These are phyloP conservation scores for Tetramorium parvispinum DNA, from an alignment of 1,140 invertebrate species.

Conservation along the genomic window DNA sequence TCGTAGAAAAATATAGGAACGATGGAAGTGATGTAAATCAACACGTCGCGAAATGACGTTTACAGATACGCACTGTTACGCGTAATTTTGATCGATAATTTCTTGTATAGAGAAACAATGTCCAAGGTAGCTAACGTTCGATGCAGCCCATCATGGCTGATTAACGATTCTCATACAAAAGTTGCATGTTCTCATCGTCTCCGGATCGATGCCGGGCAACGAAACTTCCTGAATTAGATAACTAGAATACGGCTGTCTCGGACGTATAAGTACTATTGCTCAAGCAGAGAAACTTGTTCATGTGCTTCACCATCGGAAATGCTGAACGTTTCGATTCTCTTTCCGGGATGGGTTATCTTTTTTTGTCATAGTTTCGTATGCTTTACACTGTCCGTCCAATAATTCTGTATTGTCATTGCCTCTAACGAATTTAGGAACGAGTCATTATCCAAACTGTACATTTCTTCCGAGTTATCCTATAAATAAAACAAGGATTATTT, in stretches of 20 bases:
- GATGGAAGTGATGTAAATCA: slow-evolving; percentile 64
- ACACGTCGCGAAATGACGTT: slow-evolving; percentile 48
- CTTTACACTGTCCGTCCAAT: slow-evolving; percentile 96
- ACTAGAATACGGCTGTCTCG: slow-evolving; percentile 43
- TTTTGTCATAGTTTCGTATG: slow-evolving; percentile 93
- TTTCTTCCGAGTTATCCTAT: slow-evolving; percentile 95
- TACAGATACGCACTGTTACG: slow-evolving; percentile 18
- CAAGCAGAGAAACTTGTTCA: slow-evolving; percentile 72
- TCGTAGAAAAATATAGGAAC: slow-evolving; percentile 73
- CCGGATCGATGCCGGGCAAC: background rate
- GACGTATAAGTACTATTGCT: slow-evolving; percentile 69
- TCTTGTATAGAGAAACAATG: slow-evolving; percentile 29
- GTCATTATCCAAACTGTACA: slow-evolving; percentile 96
- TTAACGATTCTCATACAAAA: slow-evolving; percentile 5
- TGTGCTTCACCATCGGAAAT: slow-evolving; percentile 71
- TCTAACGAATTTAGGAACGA: slow-evolving; percentile 96
- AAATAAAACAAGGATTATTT: slow-evolving; percentile 53
- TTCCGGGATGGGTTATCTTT: slow-evolving; percentile 70
- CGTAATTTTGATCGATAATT: slow-evolving; percentile 49
- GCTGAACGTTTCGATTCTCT: slow-evolving; percentile 70
- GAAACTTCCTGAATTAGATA: slow-evolving; percentile 1
- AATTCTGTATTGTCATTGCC: slow-evolving; percentile 97
- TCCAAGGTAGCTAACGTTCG: slow-evolving; percentile 21
- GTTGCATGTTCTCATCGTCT: background rate
- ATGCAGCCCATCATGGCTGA: slow-evolving; percentile 1